Percentiles rank a stretch among this genome's conserved stretches.
These are phyloP conservation scores for Drosophila stalkeri DNA, from an alignment of 2,888 invertebrate species.

Conservation along the genomic window DNA sequence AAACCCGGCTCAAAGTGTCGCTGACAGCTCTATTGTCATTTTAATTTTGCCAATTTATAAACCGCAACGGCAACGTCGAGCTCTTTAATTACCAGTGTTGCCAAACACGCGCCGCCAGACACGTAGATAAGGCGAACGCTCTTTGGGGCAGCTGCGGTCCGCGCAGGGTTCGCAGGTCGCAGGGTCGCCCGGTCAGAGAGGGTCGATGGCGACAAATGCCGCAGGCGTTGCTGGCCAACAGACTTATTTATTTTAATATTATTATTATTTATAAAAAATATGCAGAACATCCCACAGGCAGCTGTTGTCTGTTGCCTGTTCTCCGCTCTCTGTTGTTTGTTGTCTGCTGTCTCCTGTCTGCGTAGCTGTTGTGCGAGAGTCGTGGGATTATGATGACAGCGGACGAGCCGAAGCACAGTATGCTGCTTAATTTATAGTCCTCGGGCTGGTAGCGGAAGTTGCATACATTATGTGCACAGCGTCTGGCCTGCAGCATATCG, in stretches of 20 bases:
- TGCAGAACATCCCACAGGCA: conserved; percentile 48
- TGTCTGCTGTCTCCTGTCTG: conserved; percentile 1
- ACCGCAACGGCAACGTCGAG: conserved; percentile 56
- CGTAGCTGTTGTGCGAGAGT: conserved; percentile 31
- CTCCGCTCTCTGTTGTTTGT: conserved; percentile 19
- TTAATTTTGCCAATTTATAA: conserved; percentile 75
- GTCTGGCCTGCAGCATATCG: conserved; percentile 41
- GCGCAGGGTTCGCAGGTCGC: conserved; percentile 2
- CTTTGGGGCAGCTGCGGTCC: conserved; percentile 26
- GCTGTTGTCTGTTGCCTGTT: conserved; percentile 28
- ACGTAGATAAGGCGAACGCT: conserved; percentile 59
- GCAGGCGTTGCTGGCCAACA: conserved; percentile 51
- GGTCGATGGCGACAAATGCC: conserved; percentile 60
- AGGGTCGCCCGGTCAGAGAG: conserved; percentile 3
- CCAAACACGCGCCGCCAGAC: conserved; percentile 50
- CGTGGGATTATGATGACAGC: conserved; percentile 56
- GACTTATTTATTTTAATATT: conserved; percentile 79
- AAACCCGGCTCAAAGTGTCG: conserved; percentile 70
- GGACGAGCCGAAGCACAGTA: conserved; percentile 43
- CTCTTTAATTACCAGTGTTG: conserved; percentile 73
- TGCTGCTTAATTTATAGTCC: conserved; percentile 70
- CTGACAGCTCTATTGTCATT: conserved; percentile 77
- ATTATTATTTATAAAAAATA: conserved; percentile 74
- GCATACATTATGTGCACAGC: conserved; percentile 68
- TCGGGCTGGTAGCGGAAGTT: conserved; percentile 69